These are phyloP conservation scores for Aphelocoma californica DNA, from an alignment of 2,797 vertebrate genomes.

Conservation along the genomic window DNA sequence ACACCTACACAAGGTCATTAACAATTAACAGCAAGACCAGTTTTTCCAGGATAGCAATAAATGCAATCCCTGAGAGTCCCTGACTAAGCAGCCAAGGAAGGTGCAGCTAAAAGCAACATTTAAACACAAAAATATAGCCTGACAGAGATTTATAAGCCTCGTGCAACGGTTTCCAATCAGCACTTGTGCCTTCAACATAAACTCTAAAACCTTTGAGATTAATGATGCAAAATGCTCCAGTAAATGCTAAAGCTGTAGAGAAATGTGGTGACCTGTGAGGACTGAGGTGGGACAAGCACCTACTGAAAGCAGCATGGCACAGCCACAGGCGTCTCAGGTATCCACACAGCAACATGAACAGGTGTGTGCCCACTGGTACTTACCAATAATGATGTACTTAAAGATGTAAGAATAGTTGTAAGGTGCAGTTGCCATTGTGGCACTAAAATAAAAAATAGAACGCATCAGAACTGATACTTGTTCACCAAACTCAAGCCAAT, in stretches of 20 bases:
- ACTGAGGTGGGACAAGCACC: background rate
- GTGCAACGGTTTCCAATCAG: background rate
- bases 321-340: background rate
- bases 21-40: conserved; percentile 20
- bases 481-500: background rate
- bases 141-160: background rate
- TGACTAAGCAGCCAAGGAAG: background rate
- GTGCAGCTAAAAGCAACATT: background rate
- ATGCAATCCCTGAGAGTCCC: background rate
- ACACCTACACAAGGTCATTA: background rate
- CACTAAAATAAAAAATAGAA: conserved; percentile 76
- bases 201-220: background rate
- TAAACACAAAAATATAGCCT: background rate
- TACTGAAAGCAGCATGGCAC: rapidly evolving
- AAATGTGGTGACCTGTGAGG: background rate
- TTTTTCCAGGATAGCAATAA: background rate
- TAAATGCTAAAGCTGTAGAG: background rate
- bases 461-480: background rate
- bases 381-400: conserved; percentile 99
- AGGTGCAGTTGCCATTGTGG: conserved; percentile 98
- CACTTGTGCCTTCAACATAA: background rate
- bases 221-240: background rate
- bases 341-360: rapidly evolving
- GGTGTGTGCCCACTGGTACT: conserved; percentile 60
- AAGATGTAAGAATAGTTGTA: conserved; percentile 99